Evolutionary conservation across 2,888 invertebrate species (phyloP).

Genomic region (Leptogaster cylindrica): DNA sequence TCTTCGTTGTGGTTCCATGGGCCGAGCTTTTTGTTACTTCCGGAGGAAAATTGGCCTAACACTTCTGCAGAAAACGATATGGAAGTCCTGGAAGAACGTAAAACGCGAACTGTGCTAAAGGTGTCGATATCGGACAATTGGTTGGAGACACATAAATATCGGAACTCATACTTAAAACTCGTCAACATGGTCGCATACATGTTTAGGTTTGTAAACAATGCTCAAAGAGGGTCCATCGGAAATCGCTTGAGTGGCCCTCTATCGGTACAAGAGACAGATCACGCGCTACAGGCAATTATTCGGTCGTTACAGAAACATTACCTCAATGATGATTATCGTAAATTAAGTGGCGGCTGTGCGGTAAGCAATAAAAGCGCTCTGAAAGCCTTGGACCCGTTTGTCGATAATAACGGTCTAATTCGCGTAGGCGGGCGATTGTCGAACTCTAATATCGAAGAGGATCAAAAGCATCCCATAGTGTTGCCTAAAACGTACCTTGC

Average conservation of each 20-base stretch:
- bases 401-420: background rate
- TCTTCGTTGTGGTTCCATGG: background rate
- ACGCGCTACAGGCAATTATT: background rate
- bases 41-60: background rate
- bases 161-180: background rate
- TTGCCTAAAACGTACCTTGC: background rate
- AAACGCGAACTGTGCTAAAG: background rate
- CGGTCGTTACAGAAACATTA: background rate
- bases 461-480: background rate
- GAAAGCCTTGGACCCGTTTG: background rate
- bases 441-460: slow-evolving; percentile 4
- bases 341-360: background rate
- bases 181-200: background rate
- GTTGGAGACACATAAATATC: background rate
- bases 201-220: background rate
- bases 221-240: too few species aligned
- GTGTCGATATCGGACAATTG: background rate
- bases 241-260: too few species aligned
- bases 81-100: background rate
- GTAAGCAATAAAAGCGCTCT: background rate
- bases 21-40: background rate
- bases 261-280: background rate
- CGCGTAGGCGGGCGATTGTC: background rate
- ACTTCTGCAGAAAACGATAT: background rate
- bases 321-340: background rate